Conservation (phyloP, 2,888 invertebrate genomes). For the Pimpla rufipes region DNA sequence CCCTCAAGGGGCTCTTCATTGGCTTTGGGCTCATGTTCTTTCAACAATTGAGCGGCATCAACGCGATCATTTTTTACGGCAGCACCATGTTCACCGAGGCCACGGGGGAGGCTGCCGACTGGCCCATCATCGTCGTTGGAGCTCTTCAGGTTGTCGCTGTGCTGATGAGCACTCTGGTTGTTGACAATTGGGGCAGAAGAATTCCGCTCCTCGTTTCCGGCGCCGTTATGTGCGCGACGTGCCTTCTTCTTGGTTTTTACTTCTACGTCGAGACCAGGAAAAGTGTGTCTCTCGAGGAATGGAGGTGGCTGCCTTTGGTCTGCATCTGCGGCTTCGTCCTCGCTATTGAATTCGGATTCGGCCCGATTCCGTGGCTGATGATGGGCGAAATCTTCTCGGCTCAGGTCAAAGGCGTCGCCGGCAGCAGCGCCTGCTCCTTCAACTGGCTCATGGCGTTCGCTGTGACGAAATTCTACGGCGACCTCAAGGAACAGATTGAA, state of each 20-base stretch:
- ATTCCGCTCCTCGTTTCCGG: constrained; percentile 92
- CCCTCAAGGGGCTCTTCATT: constrained; percentile 90
- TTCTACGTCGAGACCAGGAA: constrained; percentile 85
- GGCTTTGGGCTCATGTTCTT: constrained; percentile 94
- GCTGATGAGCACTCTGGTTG: constrained; percentile 89
- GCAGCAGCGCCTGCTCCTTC: constrained; percentile 92
- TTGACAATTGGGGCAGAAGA: constrained; percentile 93
- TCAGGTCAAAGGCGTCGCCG: constrained; percentile 92
- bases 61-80: constrained; percentile 94
- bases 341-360: constrained; percentile 93
- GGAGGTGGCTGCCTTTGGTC: constrained; percentile 92
- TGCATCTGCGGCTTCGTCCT: constrained; percentile 92
- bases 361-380: constrained; percentile 96
- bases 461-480: constrained; percentile 91
- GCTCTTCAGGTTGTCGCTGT: constrained; percentile 51
- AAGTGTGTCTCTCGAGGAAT: constrained; percentile 85
- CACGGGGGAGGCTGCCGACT: constrained; percentile 87
- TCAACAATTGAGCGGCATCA: constrained; percentile 95
- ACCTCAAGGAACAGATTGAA: constrained; percentile 87
- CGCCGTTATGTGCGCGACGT: constrained; percentile 90
- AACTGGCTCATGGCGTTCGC: constrained; percentile 94
- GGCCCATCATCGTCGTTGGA: constrained; percentile 60
- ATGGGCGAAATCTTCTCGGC: constrained; percentile 93
- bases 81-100: constrained; percentile 89
- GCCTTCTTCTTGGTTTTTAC: constrained; percentile 90